Conservation (phyloP, 2,113 vertebrate genomes). For the Melanerpes formicivorus region DNA sequence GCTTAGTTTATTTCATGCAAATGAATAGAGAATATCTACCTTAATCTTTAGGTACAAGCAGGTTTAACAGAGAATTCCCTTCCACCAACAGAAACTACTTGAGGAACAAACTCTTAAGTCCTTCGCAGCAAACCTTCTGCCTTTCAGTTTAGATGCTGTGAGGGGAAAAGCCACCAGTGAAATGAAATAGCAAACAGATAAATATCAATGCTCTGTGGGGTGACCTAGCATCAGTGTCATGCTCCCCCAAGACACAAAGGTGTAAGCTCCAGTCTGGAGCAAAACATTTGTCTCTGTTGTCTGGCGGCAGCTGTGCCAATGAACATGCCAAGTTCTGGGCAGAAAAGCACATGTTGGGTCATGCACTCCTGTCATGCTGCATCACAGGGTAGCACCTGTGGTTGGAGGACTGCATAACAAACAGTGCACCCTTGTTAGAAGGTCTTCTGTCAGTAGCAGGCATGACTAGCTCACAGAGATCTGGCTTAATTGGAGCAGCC, state of each 20-base stretch:
- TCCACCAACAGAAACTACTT: neutral
- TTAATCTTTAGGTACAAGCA: neutral
- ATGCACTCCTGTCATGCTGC: accelerated
- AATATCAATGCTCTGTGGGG: neutral
- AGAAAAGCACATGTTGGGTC: neutral
- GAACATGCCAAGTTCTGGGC: neutral
- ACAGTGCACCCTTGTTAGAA: neutral
- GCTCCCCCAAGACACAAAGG: accelerated
- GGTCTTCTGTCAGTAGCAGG: neutral
- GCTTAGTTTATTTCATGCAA: neutral
- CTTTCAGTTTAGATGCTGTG: neutral
- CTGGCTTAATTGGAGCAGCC: neutral
- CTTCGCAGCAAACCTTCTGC: neutral
- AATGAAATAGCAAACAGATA: neutral
- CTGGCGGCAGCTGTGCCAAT: neutral
- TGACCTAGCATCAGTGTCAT: accelerated
- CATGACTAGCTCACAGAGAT: neutral
- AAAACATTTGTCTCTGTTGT: neutral
- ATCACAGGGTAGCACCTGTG: neutral
- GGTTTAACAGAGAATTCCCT: neutral
- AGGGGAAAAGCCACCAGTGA: neutral
- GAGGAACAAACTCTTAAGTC: neutral
- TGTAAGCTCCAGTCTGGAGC: neutral
- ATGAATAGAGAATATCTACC: neutral
- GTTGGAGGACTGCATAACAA: neutral